Percentiles rank a stretch among this genome's conserved stretches.
These are phyloP conservation scores for Bos taurus DNA, from an alignment of 2,113 vertebrate species.

Conservation along the genomic window DNA sequence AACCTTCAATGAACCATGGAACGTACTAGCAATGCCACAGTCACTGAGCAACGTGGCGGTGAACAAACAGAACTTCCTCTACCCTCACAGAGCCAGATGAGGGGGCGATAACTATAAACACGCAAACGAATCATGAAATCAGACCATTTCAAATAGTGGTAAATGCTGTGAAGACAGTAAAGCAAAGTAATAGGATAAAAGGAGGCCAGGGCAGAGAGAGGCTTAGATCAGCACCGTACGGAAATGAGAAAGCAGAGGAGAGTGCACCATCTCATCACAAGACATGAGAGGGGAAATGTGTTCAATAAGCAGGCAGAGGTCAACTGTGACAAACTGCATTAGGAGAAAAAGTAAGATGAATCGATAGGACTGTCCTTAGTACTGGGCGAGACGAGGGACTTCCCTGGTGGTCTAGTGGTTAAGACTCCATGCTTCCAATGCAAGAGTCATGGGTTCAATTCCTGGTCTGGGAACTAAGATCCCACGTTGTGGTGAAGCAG, in stretches of 20 bases:
- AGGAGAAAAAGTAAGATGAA: not conserved
- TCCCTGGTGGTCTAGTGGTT: not conserved
- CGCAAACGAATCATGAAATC: not conserved
- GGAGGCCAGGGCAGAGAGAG: not conserved
- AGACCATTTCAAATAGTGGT: not conserved
- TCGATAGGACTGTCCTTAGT: not conserved
- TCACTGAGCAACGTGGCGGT: not conserved
- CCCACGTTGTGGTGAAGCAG: not conserved
- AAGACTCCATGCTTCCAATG: not conserved
- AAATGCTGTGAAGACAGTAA: not conserved
- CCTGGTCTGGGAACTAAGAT: not conserved
- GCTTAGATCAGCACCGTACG: not conserved
- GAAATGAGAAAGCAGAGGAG: not conserved
- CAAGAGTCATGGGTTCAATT: not conserved
- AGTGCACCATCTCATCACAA: not conserved
- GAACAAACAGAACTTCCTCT: not conserved
- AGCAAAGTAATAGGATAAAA: not conserved
- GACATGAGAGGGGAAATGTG: not conserved
- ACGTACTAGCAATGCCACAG: rapidly evolving
- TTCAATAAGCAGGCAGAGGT: not conserved
- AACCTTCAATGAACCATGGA: not conserved
- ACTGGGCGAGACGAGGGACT: not conserved
- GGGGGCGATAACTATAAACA: not conserved
- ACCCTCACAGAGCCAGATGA: not conserved
- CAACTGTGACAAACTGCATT: not conserved